phyloP scores from a whole-genome alignment of 2,888 invertebrate genomes.

The Diadegma fenestrale region DNA sequence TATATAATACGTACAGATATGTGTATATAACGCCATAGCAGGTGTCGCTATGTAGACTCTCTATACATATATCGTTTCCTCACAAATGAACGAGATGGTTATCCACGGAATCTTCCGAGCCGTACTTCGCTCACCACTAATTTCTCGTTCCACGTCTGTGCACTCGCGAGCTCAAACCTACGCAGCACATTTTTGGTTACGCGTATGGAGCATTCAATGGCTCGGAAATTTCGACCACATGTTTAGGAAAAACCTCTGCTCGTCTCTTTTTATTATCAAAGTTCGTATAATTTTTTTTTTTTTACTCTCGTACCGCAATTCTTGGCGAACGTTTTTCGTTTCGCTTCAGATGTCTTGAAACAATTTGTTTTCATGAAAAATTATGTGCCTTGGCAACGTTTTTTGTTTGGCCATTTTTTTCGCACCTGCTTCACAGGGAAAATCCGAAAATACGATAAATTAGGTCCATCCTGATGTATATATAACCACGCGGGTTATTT shows the following conservation, averaged over 20 bases:
- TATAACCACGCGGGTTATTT: slow-evolving; percentile 22
- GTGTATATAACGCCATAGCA: slow-evolving; percentile 13
- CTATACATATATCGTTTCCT: slow-evolving; percentile 40
- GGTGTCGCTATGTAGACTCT: background rate
- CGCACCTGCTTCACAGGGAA: background rate
- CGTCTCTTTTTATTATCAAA: too few relatives aligned
- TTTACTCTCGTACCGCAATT: too few relatives aligned
- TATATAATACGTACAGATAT: slow-evolving; percentile 38
- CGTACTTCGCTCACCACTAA: slow-evolving; percentile 56
- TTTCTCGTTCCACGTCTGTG: slow-evolving; percentile 35
- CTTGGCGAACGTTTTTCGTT: too few relatives aligned
- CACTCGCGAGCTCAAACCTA: background rate
- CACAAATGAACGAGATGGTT: slow-evolving; percentile 57
- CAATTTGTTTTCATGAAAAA: too few relatives aligned
- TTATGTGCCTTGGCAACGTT: too few relatives aligned
- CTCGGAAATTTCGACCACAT: background rate
- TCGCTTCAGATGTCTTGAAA: too few relatives aligned
- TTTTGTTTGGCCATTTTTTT: background rate
- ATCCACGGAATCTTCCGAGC: slow-evolving; percentile 76
- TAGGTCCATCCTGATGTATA: background rate
- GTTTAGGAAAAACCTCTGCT: too few relatives aligned
- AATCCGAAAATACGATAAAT: background rate
- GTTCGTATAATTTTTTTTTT: too few relatives aligned
- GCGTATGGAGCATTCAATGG: background rate
- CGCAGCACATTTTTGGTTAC: slow-evolving; percentile 19